phyloP scores from a whole-genome alignment of 1,140 invertebrate genomes.

The Lucilia cuprina region DNA sequence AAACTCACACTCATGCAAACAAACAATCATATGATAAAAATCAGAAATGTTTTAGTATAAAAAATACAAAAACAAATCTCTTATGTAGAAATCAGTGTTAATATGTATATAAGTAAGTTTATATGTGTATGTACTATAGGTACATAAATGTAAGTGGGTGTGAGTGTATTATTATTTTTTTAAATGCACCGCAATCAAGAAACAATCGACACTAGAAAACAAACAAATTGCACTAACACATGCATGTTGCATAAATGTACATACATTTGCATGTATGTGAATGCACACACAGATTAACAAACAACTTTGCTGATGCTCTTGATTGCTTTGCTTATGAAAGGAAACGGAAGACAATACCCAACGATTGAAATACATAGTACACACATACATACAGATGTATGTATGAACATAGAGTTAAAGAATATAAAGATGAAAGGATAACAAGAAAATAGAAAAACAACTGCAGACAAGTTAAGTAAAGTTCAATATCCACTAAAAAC shows the following conservation, averaged over 20 bases:
- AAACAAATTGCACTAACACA: constrained; percentile 22
- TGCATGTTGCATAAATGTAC: too few species aligned
- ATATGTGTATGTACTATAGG: background rate
- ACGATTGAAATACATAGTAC: too few species aligned
- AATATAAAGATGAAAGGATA: constrained; percentile 17
- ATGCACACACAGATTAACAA: background rate
- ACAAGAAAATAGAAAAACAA: constrained; percentile 20
- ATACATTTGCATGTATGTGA: background rate
- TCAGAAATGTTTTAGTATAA: background rate
- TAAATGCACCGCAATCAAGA: constrained; percentile 35
- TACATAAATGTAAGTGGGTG: background rate
- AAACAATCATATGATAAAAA: background rate
- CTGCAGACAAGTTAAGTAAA: constrained; percentile 6
- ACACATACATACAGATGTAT: too few species aligned
- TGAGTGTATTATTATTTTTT: background rate
- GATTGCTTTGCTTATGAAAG: constrained; percentile 26
- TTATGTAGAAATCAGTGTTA: background rate
- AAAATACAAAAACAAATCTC: background rate
- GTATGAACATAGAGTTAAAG: too few species aligned
- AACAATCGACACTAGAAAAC: constrained; percentile 31
- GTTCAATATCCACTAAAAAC: constrained; percentile 31
- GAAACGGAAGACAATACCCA: constrained; percentile 12
- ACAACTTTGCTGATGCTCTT: constrained; percentile 12
- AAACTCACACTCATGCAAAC: background rate
- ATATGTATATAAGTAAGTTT: background rate